Percentiles rank a stretch among this genome's conserved stretches.
Conservation (phyloP, 1,140 invertebrate species). For the Caenorhabditis latens region DNA sequence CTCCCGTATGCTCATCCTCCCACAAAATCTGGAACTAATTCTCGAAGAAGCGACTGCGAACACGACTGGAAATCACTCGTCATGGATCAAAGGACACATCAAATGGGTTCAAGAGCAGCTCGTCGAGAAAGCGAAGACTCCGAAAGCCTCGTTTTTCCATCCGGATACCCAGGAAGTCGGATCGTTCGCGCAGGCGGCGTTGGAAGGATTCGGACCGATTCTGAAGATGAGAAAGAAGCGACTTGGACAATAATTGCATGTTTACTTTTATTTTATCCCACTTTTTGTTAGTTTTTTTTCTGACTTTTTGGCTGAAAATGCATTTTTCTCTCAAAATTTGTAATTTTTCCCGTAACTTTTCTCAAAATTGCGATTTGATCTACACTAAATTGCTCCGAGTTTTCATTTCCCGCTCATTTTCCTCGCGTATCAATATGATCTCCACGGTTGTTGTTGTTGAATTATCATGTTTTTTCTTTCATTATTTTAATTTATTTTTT, state of each 20-base stretch:
- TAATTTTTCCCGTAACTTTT: too few species aligned
- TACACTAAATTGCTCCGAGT: neutral
- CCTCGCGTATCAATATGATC: too few species aligned
- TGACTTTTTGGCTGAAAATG: too few species aligned
- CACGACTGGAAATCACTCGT: neutral
- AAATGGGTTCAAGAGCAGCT: constrained; percentile 18
- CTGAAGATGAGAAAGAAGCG: neutral
- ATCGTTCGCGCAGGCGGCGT: neutral
- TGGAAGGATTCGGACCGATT: constrained; percentile 22
- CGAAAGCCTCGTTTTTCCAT: neutral
- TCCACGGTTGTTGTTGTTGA: too few species aligned
- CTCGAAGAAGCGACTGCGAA: neutral
- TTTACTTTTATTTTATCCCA: too few species aligned
- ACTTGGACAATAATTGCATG: too few species aligned
- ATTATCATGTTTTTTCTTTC: too few species aligned
- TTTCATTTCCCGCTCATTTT: too few species aligned
- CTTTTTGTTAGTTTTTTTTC: too few species aligned
- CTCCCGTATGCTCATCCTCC: neutral
- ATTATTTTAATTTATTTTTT: too few species aligned
- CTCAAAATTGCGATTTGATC: too few species aligned
- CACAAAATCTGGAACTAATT: neutral
- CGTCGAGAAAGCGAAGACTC: neutral
- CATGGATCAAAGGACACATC: constrained; percentile 36
- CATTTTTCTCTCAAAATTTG: too few species aligned
- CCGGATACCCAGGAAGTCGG: neutral